Conservation (phyloP, 2,113 vertebrate genomes). For the Synodontis membranacea region DNA sequence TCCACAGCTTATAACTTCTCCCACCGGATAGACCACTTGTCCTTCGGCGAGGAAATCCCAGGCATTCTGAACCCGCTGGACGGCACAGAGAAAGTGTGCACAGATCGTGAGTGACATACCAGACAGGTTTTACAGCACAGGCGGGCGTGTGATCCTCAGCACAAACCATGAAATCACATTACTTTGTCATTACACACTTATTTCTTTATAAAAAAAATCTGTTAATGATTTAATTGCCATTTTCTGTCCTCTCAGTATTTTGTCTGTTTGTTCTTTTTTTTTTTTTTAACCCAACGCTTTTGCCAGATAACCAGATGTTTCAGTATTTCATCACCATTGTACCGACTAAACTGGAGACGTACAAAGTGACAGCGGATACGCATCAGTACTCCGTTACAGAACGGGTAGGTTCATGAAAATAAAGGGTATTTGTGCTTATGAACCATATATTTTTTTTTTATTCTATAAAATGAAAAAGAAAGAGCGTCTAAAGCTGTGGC, state of each 20-base stretch:
- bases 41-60: slow-evolving; percentile 91
- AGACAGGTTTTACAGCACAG: neutral
- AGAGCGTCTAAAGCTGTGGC: neutral
- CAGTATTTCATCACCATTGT: slow-evolving; percentile 99
- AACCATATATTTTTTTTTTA: neutral
- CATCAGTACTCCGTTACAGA: slow-evolving; percentile 98
- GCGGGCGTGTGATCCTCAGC: neutral
- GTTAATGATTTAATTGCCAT: neutral
- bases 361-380: slow-evolving; percentile 89
- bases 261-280: neutral
- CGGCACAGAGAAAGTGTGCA: slow-evolving; percentile 92
- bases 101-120: slow-evolving; percentile 78
- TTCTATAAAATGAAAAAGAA: neutral
- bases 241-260: neutral
- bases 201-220: neutral
- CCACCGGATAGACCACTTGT: slow-evolving; percentile 96
- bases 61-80: slow-evolving; percentile 94
- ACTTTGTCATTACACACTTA: neutral
- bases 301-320: slow-evolving; percentile 96
- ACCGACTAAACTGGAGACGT: slow-evolving; percentile 93
- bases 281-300: slow-evolving; percentile 48
- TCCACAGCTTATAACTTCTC: slow-evolving; percentile 93
- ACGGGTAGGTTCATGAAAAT: slow-evolving; percentile 76
- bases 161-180: neutral
- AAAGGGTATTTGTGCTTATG: neutral